Conservation (phyloP, 2,113 vertebrate species). For the Bubo blakistoni region DNA sequence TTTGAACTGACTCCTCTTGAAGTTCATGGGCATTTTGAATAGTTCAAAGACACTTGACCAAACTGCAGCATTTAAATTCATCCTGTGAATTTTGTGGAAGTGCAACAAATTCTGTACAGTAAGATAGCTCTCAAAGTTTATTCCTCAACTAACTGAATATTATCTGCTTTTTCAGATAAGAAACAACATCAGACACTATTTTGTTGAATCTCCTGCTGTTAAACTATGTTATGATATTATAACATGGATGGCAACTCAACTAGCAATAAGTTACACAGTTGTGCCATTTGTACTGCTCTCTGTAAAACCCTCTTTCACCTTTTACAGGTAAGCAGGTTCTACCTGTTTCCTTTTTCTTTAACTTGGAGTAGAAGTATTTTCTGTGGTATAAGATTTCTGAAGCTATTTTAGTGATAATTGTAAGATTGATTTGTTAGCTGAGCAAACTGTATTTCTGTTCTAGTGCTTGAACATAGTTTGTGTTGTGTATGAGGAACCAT, state of each 20-base stretch:
- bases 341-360: not conserved
- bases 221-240: conserved; percentile 87
- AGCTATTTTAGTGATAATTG: not conserved
- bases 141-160: not conserved
- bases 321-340: conserved; percentile 85
- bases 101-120: not conserved
- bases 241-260: conserved; percentile 89
- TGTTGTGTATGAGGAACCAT: not conserved
- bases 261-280: conserved; percentile 94
- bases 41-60: not conserved
- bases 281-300: conserved; percentile 94
- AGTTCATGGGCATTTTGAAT: not conserved
- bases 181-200: conserved; percentile 88
- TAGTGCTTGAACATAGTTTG: not conserved
- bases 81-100: not conserved
- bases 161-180: conserved; percentile 78
- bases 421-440: not conserved
- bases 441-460: not conserved
- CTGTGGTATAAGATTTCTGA: not conserved
- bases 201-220: conserved; percentile 77
- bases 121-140: not conserved
- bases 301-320: conserved; percentile 86
- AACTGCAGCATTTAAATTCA: not conserved
- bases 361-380: not conserved
- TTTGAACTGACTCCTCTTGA: not conserved